These are phyloP conservation scores for Idaea biselata DNA, from an alignment of 2,888 invertebrate genomes.

Conservation along the genomic window DNA sequence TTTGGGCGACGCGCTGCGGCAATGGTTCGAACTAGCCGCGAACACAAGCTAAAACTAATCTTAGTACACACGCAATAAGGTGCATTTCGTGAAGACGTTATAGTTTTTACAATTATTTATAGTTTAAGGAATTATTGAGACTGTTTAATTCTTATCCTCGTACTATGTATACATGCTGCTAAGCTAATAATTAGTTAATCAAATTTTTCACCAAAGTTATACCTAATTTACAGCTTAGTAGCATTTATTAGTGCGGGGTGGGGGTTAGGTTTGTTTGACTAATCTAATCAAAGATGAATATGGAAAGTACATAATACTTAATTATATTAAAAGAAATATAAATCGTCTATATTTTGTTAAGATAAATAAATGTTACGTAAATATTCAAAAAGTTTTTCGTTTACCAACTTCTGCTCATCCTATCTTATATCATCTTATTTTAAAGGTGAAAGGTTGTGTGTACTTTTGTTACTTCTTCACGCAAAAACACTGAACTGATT, in stretches of 20 bases:
- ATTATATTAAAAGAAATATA: background rate
- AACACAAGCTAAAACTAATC: constrained; percentile 61
- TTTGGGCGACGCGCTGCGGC: constrained; percentile 96
- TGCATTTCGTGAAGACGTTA: constrained; percentile 7
- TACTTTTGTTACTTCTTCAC: too few relatives aligned
- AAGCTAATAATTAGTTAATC: background rate
- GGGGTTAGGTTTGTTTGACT: background rate
- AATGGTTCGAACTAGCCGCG: constrained; percentile 98
- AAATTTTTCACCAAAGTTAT: background rate
- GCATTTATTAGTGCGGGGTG: too few relatives aligned
- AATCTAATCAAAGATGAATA: background rate
- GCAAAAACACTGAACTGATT: too few relatives aligned
- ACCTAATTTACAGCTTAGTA: too few relatives aligned
- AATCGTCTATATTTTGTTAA: background rate
- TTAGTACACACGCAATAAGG: constrained; percentile 3
- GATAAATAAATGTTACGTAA: background rate
- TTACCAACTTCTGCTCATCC: too few relatives aligned
- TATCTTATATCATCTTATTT: too few relatives aligned
- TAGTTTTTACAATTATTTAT: constrained; percentile 20
- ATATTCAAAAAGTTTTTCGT: too few relatives aligned
- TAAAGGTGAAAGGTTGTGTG: too few relatives aligned
- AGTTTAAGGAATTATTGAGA: constrained; percentile 2
- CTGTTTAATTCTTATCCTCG: background rate
- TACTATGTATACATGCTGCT: background rate
- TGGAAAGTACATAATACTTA: background rate